Evolutionary conservation across 2,888 invertebrate genomes (phyloP).

Genomic region (Sepioteuthis lessoniana): DNA sequence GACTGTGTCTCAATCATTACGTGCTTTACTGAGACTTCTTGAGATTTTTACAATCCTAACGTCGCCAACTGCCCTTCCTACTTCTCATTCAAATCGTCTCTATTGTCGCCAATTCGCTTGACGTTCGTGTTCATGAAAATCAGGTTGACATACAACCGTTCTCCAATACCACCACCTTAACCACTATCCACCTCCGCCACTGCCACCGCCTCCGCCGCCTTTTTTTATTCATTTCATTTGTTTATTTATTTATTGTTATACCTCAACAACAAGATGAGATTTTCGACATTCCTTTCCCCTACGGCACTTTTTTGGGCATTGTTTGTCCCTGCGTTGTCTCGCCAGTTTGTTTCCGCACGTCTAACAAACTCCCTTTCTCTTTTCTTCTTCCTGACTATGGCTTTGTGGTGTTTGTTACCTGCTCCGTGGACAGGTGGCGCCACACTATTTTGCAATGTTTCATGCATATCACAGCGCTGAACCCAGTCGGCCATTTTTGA

Average conservation of each 20-base stretch:
- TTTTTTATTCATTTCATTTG: neutral
- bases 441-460: no score
- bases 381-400: no score
- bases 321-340: neutral
- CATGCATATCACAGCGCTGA: no score
- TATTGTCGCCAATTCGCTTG: neutral
- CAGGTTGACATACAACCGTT: neutral
- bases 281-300: neutral
- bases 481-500: no score
- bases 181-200: neutral
- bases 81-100: neutral
- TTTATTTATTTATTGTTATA: constrained; percentile 16
- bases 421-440: no score
- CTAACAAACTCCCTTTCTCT: neutral
- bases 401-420: no score
- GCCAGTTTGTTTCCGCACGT: neutral
- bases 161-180: neutral
- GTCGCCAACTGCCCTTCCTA: neutral
- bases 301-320: neutral
- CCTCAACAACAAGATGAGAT: neutral
- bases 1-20: neutral
- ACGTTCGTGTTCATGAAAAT: neutral
- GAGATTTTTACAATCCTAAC: neutral
- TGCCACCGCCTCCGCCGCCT: no score
- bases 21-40: neutral